phyloP scores from a whole-genome alignment of 2,888 invertebrate species.

The Drosophila meridionalis region DNA sequence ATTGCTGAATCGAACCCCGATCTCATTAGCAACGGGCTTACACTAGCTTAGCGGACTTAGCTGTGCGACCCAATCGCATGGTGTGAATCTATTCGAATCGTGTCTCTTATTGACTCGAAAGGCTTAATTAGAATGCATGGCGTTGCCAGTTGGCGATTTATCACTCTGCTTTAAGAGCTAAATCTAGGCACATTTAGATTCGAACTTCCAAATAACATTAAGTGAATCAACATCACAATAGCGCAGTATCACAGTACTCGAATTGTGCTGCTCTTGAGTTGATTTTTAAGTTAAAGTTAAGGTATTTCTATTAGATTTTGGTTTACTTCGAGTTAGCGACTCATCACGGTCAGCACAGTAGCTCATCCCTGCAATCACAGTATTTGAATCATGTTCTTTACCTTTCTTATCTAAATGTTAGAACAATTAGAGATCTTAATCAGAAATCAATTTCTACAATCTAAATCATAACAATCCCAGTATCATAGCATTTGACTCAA shows the following conservation, averaged over 20 bases:
- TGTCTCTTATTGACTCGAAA: background rate
- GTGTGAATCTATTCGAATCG: slow-evolving; percentile 8
- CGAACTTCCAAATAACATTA: too few relatives aligned
- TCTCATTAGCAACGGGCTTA: slow-evolving; percentile 9
- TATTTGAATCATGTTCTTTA: background rate
- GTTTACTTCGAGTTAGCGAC: too few relatives aligned
- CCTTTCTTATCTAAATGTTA: too few relatives aligned
- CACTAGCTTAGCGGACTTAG: background rate
- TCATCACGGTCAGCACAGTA: background rate
- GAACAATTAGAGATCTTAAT: background rate
- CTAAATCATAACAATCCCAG: background rate
- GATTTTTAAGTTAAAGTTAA: background rate
- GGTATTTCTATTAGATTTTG: background rate
- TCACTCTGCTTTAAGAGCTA: background rate
- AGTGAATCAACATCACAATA: too few relatives aligned
- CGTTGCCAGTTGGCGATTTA: background rate
- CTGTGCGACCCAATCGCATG: background rate
- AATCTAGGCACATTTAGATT: background rate
- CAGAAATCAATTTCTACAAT: background rate
- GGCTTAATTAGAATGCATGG: background rate
- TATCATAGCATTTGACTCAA: background rate
- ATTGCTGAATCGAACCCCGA: background rate
- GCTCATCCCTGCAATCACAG: background rate
- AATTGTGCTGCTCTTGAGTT: background rate
- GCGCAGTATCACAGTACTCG: background rate